Percentiles rank a stretch among this genome's conserved stretches.
Evolutionary conservation across 2,113 vertebrate species (phyloP).

Genomic region (Neogobius melanostomus): DNA sequence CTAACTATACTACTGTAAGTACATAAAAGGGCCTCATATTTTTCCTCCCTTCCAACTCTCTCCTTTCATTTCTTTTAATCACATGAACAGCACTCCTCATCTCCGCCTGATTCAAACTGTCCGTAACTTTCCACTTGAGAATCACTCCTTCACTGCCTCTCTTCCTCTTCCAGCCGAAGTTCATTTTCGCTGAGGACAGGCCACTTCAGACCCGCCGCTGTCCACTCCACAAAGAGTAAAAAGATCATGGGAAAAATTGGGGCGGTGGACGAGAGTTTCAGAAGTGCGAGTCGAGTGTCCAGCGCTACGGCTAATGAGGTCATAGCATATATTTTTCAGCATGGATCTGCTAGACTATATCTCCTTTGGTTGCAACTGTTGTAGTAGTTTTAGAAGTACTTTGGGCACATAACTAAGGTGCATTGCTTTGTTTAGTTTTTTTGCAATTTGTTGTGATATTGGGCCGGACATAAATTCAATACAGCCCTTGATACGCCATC

Average conservation of each 20-base stretch:
- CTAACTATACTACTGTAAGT: neutral
- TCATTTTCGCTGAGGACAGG: constrained; percentile 40
- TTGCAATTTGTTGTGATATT: no score
- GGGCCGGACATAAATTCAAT: no score
- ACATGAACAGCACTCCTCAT: constrained; percentile 51
- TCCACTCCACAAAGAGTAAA: constrained; percentile 29
- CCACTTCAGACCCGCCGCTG: constrained; percentile 57
- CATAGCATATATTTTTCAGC: neutral
- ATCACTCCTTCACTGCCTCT: constrained; percentile 33
- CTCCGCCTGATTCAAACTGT: constrained; percentile 32
- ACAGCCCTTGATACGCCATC: no score
- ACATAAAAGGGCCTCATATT: constrained; percentile 9
- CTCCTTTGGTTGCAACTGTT: no score
- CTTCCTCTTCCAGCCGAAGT: constrained; percentile 29
- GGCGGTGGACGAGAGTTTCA: neutral
- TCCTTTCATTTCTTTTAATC: constrained; percentile 48
- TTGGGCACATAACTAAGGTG: no score
- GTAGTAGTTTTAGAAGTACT: no score
- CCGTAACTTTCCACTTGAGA: constrained; percentile 37
- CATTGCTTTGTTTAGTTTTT: no score
- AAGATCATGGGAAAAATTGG: constrained; percentile 58
- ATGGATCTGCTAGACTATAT: neutral
- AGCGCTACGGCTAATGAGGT: constrained; percentile 12
- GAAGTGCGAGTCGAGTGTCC: constrained; percentile 4
- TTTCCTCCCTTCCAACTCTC: constrained; percentile 4